A percentile compares a stretch with the other conserved stretches of the same genome.
These are phyloP conservation scores for Marronus borbonicus DNA, from an alignment of 2,888 invertebrate species.

Conservation along the genomic window DNA sequence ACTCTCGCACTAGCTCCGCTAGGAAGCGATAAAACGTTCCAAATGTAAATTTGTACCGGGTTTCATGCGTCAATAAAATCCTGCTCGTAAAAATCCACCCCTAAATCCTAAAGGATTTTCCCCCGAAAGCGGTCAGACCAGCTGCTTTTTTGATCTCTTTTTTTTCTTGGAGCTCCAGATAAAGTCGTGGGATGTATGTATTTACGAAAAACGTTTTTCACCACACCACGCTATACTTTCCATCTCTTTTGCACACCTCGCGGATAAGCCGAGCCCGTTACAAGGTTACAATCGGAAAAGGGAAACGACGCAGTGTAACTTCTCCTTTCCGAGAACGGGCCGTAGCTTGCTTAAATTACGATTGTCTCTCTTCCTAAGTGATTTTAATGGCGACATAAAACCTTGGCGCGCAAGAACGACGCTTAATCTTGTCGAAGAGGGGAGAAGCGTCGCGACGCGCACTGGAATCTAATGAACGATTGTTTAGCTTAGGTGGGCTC, in stretches of 20 bases:
- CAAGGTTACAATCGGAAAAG: neutral
- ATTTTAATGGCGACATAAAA: conserved; percentile 17
- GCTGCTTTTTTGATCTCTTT: too few relatives aligned
- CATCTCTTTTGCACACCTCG: neutral
- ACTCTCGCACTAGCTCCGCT: too few relatives aligned
- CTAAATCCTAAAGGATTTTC: too few relatives aligned
- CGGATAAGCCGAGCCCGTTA: neutral
- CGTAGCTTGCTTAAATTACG: conserved; percentile 3
- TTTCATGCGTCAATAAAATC: too few relatives aligned
- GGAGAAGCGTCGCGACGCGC: neutral
- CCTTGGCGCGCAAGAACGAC: neutral
- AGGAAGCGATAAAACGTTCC: too few relatives aligned
- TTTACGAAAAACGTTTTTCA: neutral
- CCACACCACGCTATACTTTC: neutral
- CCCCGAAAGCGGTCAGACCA: too few relatives aligned
- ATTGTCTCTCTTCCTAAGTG: conserved; percentile 10
- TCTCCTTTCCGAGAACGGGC: neutral
- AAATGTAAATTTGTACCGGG: too few relatives aligned
- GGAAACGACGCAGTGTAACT: neutral
- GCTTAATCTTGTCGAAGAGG: neutral
- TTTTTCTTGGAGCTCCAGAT: neutral
- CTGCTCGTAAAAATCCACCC: too few relatives aligned
- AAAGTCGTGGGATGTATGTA: conserved; percentile 10
- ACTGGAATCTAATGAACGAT: conserved; percentile 12
- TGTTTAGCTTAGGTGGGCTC: conserved; percentile 6